Evolutionary conservation across 2,888 invertebrate species (phyloP), one percentile per base, ranked within the genome.

Genomic region (Polylopha cassiicola): DNA sequence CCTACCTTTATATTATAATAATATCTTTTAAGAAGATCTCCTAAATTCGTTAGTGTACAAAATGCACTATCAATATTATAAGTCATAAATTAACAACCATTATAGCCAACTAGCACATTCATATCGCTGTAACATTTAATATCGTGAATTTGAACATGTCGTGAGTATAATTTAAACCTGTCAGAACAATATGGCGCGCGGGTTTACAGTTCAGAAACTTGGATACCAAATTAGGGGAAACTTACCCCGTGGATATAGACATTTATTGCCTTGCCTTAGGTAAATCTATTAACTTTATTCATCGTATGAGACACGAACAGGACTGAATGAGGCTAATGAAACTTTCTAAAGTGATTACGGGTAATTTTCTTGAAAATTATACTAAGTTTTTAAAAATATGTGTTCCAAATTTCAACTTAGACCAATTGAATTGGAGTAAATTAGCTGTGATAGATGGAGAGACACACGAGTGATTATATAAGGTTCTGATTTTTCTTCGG

Each of bases 151-250:
- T 52, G 51, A 60, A 60, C 60, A 56, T 61, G 59, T 60, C 64
- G 64, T 69, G 64, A 64, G 60, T 67, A 76, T 79, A 79, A 79
- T 77, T 80, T 80, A 82, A 73, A 67, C 72, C 78, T 78, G 82
- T 85, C 80, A 76, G 62, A 55, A 55, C 81, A 80, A 79, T 55
- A 78, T 82, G 84, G 66, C 72, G 75, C 74, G 57, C 52, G 49
- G 49, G 50, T 61, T 63, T 65, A 63, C 60, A 62, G 58, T 67
- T 68, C 58, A 58, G 62, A 78, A 79, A 67, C 78, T 71, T 67
- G 70, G 58, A 65, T 68, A 66, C 73, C 71, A 70, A 75, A 78
- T 75, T 70, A 70, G 71, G 79, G 79, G 74, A 66, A 70, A 65
- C 62, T 65, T 60, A 56, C 65, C 52, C 63, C 55, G 53, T 59